phyloP scores from a whole-genome alignment of 2,113 vertebrate genomes.

The Pelecanus crispus region DNA sequence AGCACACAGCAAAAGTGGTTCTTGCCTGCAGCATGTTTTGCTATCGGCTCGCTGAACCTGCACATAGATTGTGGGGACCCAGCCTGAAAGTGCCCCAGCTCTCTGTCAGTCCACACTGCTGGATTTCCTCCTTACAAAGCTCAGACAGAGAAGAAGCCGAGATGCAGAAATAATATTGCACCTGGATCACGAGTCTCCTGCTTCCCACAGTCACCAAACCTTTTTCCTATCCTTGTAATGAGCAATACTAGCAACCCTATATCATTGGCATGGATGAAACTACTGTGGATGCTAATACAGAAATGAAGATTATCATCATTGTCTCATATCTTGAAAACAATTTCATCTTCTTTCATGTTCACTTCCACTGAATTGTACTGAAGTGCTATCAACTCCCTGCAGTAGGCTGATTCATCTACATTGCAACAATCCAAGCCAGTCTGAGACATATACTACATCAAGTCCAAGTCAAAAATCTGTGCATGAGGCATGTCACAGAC shows the following conservation, averaged over 20 bases:
- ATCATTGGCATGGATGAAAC: neutral
- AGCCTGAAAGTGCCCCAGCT: neutral
- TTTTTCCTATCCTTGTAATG: neutral
- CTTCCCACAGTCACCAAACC: neutral
- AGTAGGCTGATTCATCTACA: neutral
- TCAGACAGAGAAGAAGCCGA: neutral
- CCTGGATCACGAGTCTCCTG: fast-evolving
- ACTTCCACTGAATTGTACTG: neutral
- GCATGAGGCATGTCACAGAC: neutral
- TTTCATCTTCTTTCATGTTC: neutral
- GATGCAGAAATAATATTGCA: neutral
- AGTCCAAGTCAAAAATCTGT: neutral
- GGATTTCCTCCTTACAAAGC: neutral
- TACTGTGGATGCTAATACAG: neutral
- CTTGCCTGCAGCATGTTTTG: neutral
- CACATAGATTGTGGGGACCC: neutral
- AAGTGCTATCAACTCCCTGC: neutral
- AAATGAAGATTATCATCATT: neutral
- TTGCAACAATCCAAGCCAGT: neutral
- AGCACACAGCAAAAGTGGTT: neutral
- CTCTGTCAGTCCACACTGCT: neutral
- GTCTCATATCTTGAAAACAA: neutral
- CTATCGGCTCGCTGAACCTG: fast-evolving
- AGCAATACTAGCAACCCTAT: neutral
- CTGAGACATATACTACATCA: neutral